These are phyloP conservation scores for Tanypteryx hageni DNA, from an alignment of 2,888 invertebrate species.

Conservation along the genomic window DNA sequence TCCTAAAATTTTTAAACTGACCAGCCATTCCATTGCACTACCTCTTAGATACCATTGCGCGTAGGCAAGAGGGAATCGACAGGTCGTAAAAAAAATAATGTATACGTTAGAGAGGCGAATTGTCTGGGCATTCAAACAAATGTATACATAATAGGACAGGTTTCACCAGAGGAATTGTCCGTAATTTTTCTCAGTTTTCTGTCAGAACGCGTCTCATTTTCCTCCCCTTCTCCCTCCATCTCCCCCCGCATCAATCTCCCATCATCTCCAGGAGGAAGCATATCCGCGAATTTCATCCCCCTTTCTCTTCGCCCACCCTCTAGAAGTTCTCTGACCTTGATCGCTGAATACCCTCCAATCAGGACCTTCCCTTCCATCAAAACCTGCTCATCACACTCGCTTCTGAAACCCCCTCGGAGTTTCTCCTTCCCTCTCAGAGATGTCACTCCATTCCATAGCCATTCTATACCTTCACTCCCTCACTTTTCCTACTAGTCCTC, in stretches of 20 bases:
- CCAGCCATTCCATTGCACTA: too few species aligned
- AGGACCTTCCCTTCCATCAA: constrained; percentile 25
- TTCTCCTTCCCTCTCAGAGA: constrained; percentile 4
- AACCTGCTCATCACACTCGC: constrained; percentile 61
- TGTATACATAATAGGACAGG: too few species aligned
- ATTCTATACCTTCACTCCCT: constrained; percentile 30
- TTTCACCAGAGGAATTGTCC: too few species aligned
- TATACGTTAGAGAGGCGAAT: too few species aligned
- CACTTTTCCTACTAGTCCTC: not conserved
- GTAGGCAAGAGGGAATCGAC: too few species aligned
- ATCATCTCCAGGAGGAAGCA: constrained; percentile 39
- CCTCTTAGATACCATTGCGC: too few species aligned
- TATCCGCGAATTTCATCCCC: constrained; percentile 13
- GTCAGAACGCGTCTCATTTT: not conserved
- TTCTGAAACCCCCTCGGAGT: constrained; percentile 48
- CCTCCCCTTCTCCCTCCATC: not conserved
- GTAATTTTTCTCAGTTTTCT: too few species aligned
- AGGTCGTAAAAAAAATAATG: too few species aligned
- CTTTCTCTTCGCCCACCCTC: not conserved
- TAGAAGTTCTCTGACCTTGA: constrained; percentile 23
- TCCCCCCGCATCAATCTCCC: constrained; percentile 24
- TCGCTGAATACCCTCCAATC: constrained; percentile 63
- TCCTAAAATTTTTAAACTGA: too few species aligned
- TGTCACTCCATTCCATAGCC: constrained; percentile 61
- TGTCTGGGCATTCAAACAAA: too few species aligned